These are phyloP conservation scores for Episyrphus balteatus DNA, from an alignment of 1,140 invertebrate genomes.

Conservation along the genomic window DNA sequence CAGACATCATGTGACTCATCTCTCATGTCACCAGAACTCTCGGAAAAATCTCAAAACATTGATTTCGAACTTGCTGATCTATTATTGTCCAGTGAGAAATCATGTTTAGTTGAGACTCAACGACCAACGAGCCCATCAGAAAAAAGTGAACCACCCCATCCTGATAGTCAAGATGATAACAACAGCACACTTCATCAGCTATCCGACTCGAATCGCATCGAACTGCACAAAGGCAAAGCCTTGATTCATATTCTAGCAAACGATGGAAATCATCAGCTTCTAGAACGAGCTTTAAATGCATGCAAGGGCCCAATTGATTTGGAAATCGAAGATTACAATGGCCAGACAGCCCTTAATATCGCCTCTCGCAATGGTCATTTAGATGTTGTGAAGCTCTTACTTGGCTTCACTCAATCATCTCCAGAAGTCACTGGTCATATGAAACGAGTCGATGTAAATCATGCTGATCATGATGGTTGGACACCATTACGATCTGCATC, in stretches of 20 bases:
- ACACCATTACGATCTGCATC: slow-evolving; percentile 78
- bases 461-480: slow-evolving; percentile 80
- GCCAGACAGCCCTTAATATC: slow-evolving; percentile 71
- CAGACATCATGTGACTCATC: slow-evolving; percentile 34
- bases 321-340: slow-evolving; percentile 58
- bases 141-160: slow-evolving; percentile 29
- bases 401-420: slow-evolving; percentile 30
- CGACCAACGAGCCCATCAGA: slow-evolving; percentile 31
- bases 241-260: slow-evolving; percentile 63
- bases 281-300: slow-evolving; percentile 50
- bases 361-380: slow-evolving; percentile 72
- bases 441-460: slow-evolving; percentile 62
- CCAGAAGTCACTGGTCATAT: slow-evolving; percentile 39
- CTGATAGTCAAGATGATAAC: slow-evolving; percentile 31
- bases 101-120: slow-evolving; percentile 29
- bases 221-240: slow-evolving; percentile 51
- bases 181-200: slow-evolving; percentile 30
- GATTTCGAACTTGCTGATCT: slow-evolving; percentile 34
- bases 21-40: slow-evolving; percentile 32
- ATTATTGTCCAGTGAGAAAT: slow-evolving; percentile 31
- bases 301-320: slow-evolving; percentile 45
- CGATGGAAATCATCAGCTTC: slow-evolving; percentile 54
- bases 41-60: slow-evolving; percentile 34
- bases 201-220: slow-evolving; percentile 38
- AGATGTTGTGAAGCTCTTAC: slow-evolving; percentile 51